Conservation (phyloP, 2,888 invertebrate species). For the Leptopilina myrica region DNA sequence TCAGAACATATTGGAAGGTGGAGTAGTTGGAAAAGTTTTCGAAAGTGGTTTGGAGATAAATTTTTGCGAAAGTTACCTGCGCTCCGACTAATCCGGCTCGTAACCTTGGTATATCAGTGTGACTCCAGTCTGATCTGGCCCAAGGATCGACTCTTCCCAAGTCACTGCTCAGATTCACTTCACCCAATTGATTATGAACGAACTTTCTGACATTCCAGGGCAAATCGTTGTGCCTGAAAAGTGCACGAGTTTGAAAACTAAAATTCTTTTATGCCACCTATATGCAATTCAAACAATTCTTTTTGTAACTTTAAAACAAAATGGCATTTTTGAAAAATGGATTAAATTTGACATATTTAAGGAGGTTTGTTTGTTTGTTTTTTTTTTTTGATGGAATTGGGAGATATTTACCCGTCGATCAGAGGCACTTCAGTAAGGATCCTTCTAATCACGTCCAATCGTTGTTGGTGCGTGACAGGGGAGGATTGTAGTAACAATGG, state of each 20-base stretch:
- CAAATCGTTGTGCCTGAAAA: slow-evolving; percentile 86
- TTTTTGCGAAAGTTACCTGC: slow-evolving; percentile 78
- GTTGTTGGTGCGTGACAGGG: slow-evolving; percentile 80
- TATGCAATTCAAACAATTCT: no score
- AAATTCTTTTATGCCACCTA: not conserved
- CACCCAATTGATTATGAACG: slow-evolving; percentile 83
- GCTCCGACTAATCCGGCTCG: slow-evolving; percentile 91
- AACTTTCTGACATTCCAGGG: slow-evolving; percentile 95
- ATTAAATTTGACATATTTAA: not conserved
- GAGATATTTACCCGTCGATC: slow-evolving; percentile 84
- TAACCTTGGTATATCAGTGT: slow-evolving; percentile 93
- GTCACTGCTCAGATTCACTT: slow-evolving; percentile 75
- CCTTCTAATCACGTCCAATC: slow-evolving; percentile 82
- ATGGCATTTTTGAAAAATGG: not conserved
- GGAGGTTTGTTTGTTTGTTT: no score
- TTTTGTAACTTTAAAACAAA: no score
- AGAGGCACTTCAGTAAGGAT: slow-evolving; percentile 84
- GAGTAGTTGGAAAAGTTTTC: no score
- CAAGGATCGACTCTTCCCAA: slow-evolving; percentile 85
- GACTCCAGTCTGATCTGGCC: slow-evolving; percentile 92
- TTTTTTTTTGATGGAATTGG: not conserved
- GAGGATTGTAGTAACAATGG: slow-evolving; percentile 74
- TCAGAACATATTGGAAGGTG: not conserved
- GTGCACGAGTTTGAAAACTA: not conserved
- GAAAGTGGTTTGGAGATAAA: no score